Evolutionary conservation across 2,797 vertebrate genomes (phyloP), one percentile per base, ranked within the genome.

Genomic region (Sorex maritimensis): DNA sequence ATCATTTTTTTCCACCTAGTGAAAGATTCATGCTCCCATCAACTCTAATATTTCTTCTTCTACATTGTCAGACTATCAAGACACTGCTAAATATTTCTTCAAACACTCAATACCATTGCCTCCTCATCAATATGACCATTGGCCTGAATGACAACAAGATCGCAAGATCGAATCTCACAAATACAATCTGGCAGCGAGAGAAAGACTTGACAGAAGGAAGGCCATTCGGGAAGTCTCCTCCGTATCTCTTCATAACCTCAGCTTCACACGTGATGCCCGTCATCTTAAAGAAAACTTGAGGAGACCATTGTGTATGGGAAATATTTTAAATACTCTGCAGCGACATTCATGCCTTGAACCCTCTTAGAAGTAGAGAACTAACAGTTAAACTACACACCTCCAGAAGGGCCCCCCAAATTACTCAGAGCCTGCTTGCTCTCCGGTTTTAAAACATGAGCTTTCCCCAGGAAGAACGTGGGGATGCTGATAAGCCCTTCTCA

Each of bases 301-400:
- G 81, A 93, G 90, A 68, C 68, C 68, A 68, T 61, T 19, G 65
- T 30, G 38, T 38, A 41, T 30, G 71, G 6, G 73, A 38, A 12
- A 81, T 78, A 86, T 52, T 93, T 95, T 78, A 91, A 96, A 74
- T 65, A 49, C 14, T 63, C 88, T 81, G 65, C 88, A 88, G 88
- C 90, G 89, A 67, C 46, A 44, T 41, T 78, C 15, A 6, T 30
- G 67, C 81, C 44, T 8, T 38, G 11, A 49, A 55, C 28, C 68
- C 34, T 67, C 93, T 96, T 94, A 96, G 93, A 97, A 92, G 93
- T 80, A 30, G 0, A 89, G 77, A 78, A 93, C 93, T 93, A 86
- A 86, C 63, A 86, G 85, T 46, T 88, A 81, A 91, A 80, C 8
- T 61, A 63, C 21, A 84, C n/a, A 89, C 78, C 95, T 94, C 88